Evolutionary conservation across 2,797 vertebrate species (phyloP), one percentile per base, ranked within the genome.

Genomic region (Apogon hyalosoma): DNA sequence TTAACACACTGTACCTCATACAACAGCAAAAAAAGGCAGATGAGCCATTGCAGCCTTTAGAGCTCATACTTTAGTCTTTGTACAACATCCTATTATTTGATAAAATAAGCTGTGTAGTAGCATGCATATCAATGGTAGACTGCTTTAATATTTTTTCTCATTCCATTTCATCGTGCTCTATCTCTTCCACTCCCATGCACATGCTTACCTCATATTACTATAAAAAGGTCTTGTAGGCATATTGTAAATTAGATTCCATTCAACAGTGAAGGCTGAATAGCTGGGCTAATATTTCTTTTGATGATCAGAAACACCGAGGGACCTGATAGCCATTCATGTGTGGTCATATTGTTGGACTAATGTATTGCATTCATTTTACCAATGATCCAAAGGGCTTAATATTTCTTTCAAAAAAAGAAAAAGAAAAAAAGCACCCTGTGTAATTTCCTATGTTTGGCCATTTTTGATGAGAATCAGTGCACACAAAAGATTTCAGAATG

Each of bases 281-380:
- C 69, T 88, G 52, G 79, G 80, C 65, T 89, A 94, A 93, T 94
- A 93, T 92, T 93, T 94, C 89, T 89, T 91, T 85, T 89, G 90
- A 90, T 91, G 75, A 86, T 88, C 77, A 87, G 91, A 71, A 90
- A 91, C 80, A 92, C 81, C 79, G 84, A 85, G 83, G 69, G 92
- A 93, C 84, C 90, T 84, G 88, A 91, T 90, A 88, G 90, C 70
- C 79, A 90, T 87, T 94, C 82, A 86, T 87, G 92, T 79, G 60
- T 19, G 42, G 38, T 71, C 69, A 63, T 71, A 77, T 56, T 80
- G 68, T 79, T 69, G 54, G 43, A 70, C 42, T 74, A 77, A 75
- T 57, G 46, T 63, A 76, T 69, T 67, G 45, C 41, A 89, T 79
- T 79, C 48, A 86, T 82, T 75, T 45, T 16, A 63, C 38, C 75